Evolutionary conservation across 2,888 invertebrate genomes (phyloP), one percentile per base, ranked within the genome.

Genomic region (Dolomedes plantarius): DNA sequence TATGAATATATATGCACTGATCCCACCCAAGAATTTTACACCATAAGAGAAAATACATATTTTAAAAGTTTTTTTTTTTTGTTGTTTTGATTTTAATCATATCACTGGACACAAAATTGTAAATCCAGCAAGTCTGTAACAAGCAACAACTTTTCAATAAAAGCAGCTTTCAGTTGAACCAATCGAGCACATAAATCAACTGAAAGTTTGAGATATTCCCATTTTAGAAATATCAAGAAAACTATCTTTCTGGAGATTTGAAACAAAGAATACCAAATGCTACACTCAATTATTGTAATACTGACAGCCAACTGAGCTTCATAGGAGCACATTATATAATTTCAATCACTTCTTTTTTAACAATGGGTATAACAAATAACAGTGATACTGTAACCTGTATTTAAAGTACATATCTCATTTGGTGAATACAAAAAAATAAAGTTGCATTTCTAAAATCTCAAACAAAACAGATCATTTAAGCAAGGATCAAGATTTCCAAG

Each of bases 401-500:
- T 56, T 56, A 23, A 19, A 56, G n/a, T 56, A 46, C 41, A 46
- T 46, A 13, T 11, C 41, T 36, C 36, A 36, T 36, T 36, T 36
- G 11, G 11, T n/a, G n/a, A n/a, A 36, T 36, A 46, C 41, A 46
- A 68, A 83, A 85, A 78, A 71, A 77, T 76, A 31, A 85, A 85
- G 72, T 73, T 85, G 83, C 83, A 65, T 77, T 85, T 85, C 83
- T 77, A 85, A 85, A 85, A 85, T 85, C 83, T 85, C 83, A 78
- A 56, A 56, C 56, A 56, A 56, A 56, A 56, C 23, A 2, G 6
- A 56, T 56, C 23, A 56, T n/a, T 46, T 9, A 46, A 6, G 16
- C 41, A 46, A 46, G 41, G 41, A 13, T 36, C 5, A 36, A 36
- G 11, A 13, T 46, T 16, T 46, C 2, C 56, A 56, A 7, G 16